Percentiles rank a stretch among this genome's conserved stretches.
Evolutionary conservation across 1,140 invertebrate genomes (phyloP).

Genomic region (Trachymyrmex cornetzi): DNA sequence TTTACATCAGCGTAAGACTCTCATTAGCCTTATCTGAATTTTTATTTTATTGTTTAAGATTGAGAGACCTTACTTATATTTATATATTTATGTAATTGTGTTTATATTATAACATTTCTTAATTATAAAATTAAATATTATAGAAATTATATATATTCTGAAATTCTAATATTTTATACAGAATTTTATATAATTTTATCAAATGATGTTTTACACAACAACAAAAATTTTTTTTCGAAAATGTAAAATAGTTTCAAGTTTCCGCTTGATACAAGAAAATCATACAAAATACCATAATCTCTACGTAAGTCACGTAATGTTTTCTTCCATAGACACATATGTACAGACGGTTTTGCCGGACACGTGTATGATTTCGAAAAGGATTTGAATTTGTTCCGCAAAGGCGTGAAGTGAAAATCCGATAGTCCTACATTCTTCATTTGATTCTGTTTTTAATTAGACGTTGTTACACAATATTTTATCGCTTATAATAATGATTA

Average conservation of each 20-base stretch:
- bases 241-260: not conserved
- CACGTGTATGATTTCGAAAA: not conserved
- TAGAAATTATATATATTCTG: not conserved
- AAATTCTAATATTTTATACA: not conserved
- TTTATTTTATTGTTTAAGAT: too few species aligned
- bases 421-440: not conserved
- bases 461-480: not conserved
- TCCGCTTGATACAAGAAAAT: not conserved
- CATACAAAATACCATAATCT: not conserved
- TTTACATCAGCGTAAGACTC: too few species aligned
- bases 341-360: not conserved
- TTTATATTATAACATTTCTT: not conserved
- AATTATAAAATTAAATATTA: not conserved
- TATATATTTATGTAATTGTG: too few species aligned
- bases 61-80: too few species aligned
- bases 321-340: slow-evolving; percentile 27
- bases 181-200: not conserved
- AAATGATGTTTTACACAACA: not conserved
- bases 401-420: slow-evolving; percentile 20
- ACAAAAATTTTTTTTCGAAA: not conserved
- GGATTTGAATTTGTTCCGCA: not conserved
- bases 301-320: slow-evolving; percentile 31
- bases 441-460: not conserved
- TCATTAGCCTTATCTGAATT: too few species aligned
- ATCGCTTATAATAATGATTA: slow-evolving; percentile 1